Base-by-base conservation (phyloP, 2,888 invertebrate genomes). In the Zygothrica quintamaculata region DNA sequence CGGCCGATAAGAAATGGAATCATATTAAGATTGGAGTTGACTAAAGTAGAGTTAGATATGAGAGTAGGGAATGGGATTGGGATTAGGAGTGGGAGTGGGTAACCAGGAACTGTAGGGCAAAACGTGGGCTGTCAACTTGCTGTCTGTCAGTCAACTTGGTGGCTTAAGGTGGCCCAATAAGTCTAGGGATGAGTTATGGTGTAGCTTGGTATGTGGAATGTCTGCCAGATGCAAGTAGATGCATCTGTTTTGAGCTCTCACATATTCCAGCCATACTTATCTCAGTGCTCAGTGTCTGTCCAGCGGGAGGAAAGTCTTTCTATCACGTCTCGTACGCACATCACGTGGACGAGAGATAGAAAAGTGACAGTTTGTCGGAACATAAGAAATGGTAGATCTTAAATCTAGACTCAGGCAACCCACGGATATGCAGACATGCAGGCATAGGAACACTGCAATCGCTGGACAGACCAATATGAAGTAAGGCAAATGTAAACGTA, bases 311-410 rank as follows among this genome's bases (percentile, higher is more conserved):
- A 81, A 84, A 84, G 77, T 72, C 84, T 84, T 65, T 78, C 66
- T 52, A 53, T 46, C 34, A 37, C 48, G 66, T 65, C 64, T 57
- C 48, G 74, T 55, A 74, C 70, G 84, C 68, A 77, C 74, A 76
- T 80, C 78, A 85, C 81, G 75, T 74, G 66, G 62, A 66, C 56
- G 33, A 46, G 55, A 74, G 74, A 77, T 66, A 77, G 69, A 81
- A 86, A 87, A 87, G 85, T 88, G 88, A 84, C 84, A 89, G 80
- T 87, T n/a, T 82, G 80, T 68, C 72, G 75, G 72, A 79, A 77
- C 65, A 70, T 55, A 74, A 74, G 68, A 71, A 80, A 82, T 75
- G 70, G 74, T 67, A 66, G 72, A 59, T 62, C 68, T 61, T 53
- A 59, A 65, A 60, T 61, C 69, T 48, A 57, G 64, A 77, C 65